These are phyloP conservation scores for Drosophila carrolli DNA, from an alignment of 1,140 invertebrate genomes.

Conservation along the genomic window DNA sequence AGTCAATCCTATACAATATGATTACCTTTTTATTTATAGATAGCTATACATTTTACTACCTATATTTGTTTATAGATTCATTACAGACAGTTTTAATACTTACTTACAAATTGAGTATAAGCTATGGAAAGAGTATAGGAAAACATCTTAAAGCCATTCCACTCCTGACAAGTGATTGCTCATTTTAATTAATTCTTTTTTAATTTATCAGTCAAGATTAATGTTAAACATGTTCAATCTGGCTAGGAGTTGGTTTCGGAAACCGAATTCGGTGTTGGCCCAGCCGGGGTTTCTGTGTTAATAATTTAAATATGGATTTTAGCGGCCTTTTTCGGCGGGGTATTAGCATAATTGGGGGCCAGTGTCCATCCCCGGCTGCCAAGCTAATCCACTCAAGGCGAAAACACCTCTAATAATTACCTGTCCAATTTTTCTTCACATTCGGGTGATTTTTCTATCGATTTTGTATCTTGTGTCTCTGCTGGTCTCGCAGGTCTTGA, in stretches of 20 bases:
- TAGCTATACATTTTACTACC: no score
- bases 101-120: neutral
- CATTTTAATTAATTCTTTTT: conserved; percentile 78
- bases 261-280: conserved; percentile 52
- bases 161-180: conserved; percentile 56
- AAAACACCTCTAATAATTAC: conserved; percentile 79
- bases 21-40: no score
- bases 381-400: conserved; percentile 62
- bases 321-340: conserved; percentile 68
- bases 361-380: conserved; percentile 56
- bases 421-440: conserved; percentile 71
- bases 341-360: conserved; percentile 76
- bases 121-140: conserved; percentile 27
- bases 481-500: conserved; percentile 58
- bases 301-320: conserved; percentile 77
- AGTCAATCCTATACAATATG: no score
- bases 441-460: conserved; percentile 39
- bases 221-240: conserved; percentile 75
- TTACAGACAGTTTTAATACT: no score
- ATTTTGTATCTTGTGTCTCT: conserved; percentile 29
- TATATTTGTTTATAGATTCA: no score
- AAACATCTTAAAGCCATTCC: conserved; percentile 11
- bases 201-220: conserved; percentile 81
- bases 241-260: conserved; percentile 52
- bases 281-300: conserved; percentile 44